Evolutionary conservation across 2,888 invertebrate species (phyloP), one percentile per base, ranked within the genome.

Genomic region (Slavum lentiscoides): DNA sequence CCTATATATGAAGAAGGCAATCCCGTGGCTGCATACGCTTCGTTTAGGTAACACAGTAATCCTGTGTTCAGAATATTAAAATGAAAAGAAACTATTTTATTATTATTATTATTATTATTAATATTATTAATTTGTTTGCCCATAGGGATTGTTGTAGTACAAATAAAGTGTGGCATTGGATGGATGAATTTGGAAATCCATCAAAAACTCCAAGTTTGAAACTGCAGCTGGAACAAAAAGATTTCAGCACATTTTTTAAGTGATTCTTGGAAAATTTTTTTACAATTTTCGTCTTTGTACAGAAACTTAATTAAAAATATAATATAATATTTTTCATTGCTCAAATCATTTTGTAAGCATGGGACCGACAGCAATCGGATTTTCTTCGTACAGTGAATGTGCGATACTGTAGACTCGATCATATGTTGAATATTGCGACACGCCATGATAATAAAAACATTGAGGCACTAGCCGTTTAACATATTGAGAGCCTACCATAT

Each of bases 81-180:
- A 13, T 58, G 49, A 62, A 15, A 49, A 49, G 49, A 49, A 49
- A 49, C 49, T n/a, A 66, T 66, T n/a, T n/a, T 2, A 7, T 3
- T 64, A 66, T 7, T 39, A n/a, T n/a, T n/a, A n/a, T n/a, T 9
- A 1, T n/a, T 66, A 1, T 43, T 61, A 30, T 30, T 30, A 2
- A 30, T 30, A n/a, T 23, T 23, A 23, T 53, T 21, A 13, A 64
- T 37, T 37, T 37, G 30, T 66, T 64, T 64, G 2, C 55, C 84
- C 84, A 13, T 83, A 87, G 87, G 82, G 86, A 86, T 69, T 86
- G 86, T 72, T 83, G 84, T 66, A 70, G 80, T 43, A 85, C 85
- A 49, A 85, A 86, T 21, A 84, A 86, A 17, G 83, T 85, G 21
- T 88, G 88, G 88, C 84, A 84, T 69, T 88, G 88, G 87, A 86